Base-by-base conservation (phyloP, 2,888 invertebrate species). In the Drosophila neotestacea region DNA sequence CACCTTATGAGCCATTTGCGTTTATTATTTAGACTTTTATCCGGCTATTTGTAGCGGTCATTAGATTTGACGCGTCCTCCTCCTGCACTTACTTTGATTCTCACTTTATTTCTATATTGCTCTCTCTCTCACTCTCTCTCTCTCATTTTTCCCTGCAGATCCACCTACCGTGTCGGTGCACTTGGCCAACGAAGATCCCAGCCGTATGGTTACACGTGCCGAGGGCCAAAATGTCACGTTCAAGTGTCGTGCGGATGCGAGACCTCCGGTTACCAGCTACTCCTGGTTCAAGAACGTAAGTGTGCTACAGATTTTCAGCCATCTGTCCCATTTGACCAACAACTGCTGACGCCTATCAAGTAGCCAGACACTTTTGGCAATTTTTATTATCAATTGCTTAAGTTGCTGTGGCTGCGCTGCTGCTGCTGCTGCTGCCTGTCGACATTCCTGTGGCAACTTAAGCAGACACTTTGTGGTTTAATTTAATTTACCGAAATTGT, bases 281-380 rank as follows among this genome's bases (percentile, higher is more conserved):
- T 94, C 95, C 55, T 97, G 97, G 95, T 96, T 96, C 91, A 96
- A 95, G 91, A 95, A 96, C 93, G 97, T 97, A 94, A 95, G 95
- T 94, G 54, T 42, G 28, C 46, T 60, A 60, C 52, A 54, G 64
- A 64, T 59, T 60, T 62, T 32, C 48, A 13, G 30, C 32, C 48
- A 48, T 30, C 32, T 48, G 48, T 10, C 13, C 13, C 47, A 47
- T 47, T 13, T 36, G 3, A 2, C 11, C 54, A 16, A 61, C 56
- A 65, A 56, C 84, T 75, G 81, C 79, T 80, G 86, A 79, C 77
- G 82, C 78, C 81, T 73, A 70, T 78, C 77, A 74, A 63, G 62
- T 59, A 55, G 42, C 73, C 75, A 78, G 77, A 78, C 65, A 78
- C 66, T 79, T 71, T 67, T 61, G 69, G 55, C 76, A 67, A 77